phyloP scores from a whole-genome alignment of 2,888 invertebrate species.

The Hoplodrina blanda region DNA sequence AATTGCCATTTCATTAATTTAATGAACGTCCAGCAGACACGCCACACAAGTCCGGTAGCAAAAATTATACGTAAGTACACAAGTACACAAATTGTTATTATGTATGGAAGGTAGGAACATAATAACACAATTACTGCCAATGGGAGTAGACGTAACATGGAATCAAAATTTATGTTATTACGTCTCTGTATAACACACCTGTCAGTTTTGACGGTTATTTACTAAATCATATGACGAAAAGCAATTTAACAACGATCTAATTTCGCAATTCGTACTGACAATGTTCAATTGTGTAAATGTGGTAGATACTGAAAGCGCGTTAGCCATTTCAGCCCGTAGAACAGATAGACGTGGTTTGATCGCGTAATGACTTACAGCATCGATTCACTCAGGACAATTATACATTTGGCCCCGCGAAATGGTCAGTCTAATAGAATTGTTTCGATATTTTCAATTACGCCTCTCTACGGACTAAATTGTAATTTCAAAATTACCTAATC shows the following conservation, averaged over 20 bases:
- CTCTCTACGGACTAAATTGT: slow-evolving; percentile 30
- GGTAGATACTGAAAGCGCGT: slow-evolving; percentile 77
- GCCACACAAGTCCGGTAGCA: slow-evolving; percentile 55
- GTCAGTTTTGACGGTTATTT: slow-evolving; percentile 77
- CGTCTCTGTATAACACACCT: slow-evolving; percentile 68
- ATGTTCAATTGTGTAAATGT: slow-evolving; percentile 85
- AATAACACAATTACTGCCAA: slow-evolving; percentile 59
- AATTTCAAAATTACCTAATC: slow-evolving; percentile 21
- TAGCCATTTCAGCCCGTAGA: slow-evolving; percentile 71
- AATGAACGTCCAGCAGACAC: slow-evolving; percentile 79
- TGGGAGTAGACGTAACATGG: slow-evolving; percentile 60
- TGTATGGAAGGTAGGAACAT: slow-evolving; percentile 52
- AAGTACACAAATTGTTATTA: slow-evolving; percentile 55
- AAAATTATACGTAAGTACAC: slow-evolving; percentile 42
- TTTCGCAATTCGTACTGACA: slow-evolving; percentile 85
- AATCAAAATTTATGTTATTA: slow-evolving; percentile 59
- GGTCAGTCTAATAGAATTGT: slow-evolving; percentile 40
- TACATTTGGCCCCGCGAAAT: slow-evolving; percentile 47
- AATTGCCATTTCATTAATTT: slow-evolving; percentile 77
- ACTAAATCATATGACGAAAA: slow-evolving; percentile 84
- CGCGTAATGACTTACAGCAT: slow-evolving; percentile 68
- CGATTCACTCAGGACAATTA: slow-evolving; percentile 62
- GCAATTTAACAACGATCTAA: slow-evolving; percentile 84
- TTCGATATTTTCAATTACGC: slow-evolving; percentile 54
- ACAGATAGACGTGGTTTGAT: slow-evolving; percentile 66